Base-by-base conservation (phyloP, 2,888 invertebrate species). In the Chrysopilus asiliformis region DNA sequence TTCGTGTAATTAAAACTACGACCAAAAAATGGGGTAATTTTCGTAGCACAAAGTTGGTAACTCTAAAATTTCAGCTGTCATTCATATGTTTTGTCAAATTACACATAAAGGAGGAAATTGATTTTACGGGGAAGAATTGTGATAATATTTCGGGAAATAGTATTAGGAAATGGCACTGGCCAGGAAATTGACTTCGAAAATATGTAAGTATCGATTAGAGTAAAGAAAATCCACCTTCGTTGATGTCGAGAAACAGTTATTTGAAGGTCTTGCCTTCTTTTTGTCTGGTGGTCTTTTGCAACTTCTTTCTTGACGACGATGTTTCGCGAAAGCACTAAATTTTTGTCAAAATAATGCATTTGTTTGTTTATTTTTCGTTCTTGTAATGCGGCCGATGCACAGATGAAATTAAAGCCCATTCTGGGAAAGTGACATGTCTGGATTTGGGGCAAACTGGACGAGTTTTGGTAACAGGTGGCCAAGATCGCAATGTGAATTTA, bases 401-500 rank as follows among this genome's bases (percentile, higher is more conserved):
- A 64, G 64, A 61, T 57, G 61, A 62, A 46, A 61, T 63, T 40
- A 57, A 57, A 52, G 64, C 64, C 43, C 64, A 64, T 48, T 51
- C 53, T 48, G 57, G 53, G 40, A 58, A 55, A 40, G 64, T 64
- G 41, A 62, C 58, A 41, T 58, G 60, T 45, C 51, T 64, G 27
- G 64, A 63, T 53, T 51, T 64, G 34, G 64, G 64, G 27, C 59
- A 60, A 45, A 64, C 64, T 29, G 64, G 64, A 37, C 53, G 63
- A 26, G 64, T 64, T 42, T 53, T 64, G 42, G 64, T 64, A 45
- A 64, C 64, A 40, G 95, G 95, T 38, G 94, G 95, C 42, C 91
- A 93, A 60, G 95, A 95, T 67, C 86, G 89, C 60, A 93, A 93
- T 66, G 93, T 95, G 35, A 95, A 95, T 65, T 67, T 95, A 47